Percentiles rank a stretch among this genome's conserved stretches.
Evolutionary conservation across 2,797 vertebrate genomes (phyloP).

Genomic region (Graptemys geographica): DNA sequence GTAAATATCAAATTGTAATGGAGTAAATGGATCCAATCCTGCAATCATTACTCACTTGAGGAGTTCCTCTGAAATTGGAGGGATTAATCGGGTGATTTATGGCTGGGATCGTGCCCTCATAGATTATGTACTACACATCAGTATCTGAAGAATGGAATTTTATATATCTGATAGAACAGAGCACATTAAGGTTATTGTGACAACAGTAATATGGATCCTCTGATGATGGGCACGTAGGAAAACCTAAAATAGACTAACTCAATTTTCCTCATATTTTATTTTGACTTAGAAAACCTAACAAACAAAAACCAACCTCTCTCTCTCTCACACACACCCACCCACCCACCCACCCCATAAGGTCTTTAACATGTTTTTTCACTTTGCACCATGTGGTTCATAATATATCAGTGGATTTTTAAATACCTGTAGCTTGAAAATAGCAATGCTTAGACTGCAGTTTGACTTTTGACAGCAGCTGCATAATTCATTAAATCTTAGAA

Average conservation of each 20-base stretch:
- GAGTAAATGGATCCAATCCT: constrained; percentile 56
- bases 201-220: neutral
- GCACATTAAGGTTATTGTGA: accelerated
- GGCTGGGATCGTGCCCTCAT: accelerated
- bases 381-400: constrained; percentile 38
- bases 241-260: neutral
- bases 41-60: constrained; percentile 35
- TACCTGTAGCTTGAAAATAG: constrained; percentile 70
- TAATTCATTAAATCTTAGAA: constrained; percentile 71
- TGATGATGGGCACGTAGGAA: neutral
- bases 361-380: neutral
- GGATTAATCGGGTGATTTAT: neutral
- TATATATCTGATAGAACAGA: neutral
- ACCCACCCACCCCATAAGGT: neutral
- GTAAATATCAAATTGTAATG: constrained; percentile 59
- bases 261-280: neutral
- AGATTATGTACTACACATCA: neutral
- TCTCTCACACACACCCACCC: too few species aligned
- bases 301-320: neutral
- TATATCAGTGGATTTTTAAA: constrained; percentile 62
- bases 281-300: neutral
- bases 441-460: constrained; percentile 67
- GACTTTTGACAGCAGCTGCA: constrained; percentile 53
- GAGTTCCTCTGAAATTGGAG: neutral
- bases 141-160: neutral